These are phyloP conservation scores for Lasaia peninsularis DNA, from an alignment of 1,140 invertebrate genomes.

Conservation along the genomic window DNA sequence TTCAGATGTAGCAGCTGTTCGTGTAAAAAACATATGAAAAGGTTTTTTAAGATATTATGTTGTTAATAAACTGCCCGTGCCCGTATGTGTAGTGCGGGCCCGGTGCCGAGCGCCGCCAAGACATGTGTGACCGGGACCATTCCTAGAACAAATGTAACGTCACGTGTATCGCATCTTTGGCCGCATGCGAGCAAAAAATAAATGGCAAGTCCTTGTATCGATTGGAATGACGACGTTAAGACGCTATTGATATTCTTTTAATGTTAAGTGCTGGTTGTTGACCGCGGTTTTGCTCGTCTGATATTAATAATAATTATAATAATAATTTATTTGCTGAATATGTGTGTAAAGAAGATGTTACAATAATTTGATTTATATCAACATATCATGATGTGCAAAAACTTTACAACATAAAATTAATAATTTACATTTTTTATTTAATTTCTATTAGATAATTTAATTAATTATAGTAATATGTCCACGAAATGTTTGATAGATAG, in stretches of 20 bases:
- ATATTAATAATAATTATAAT: not conserved
- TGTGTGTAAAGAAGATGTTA: too few relatives aligned
- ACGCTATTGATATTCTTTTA: slow-evolving; percentile 2
- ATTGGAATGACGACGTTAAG: slow-evolving; percentile 19
- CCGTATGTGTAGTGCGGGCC: slow-evolving; percentile 35
- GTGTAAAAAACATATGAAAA: slow-evolving; percentile 25
- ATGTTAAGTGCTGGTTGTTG: too few relatives aligned
- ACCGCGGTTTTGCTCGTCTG: not conserved
- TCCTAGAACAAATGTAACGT: slow-evolving; percentile 54
- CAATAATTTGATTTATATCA: too few relatives aligned
- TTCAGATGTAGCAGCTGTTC: slow-evolving; percentile 11
- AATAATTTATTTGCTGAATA: too few relatives aligned
- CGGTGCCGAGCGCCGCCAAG: slow-evolving; percentile 31
- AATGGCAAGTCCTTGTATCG: slow-evolving; percentile 24
- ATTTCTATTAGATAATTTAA: too few relatives aligned
- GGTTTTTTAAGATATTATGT: slow-evolving; percentile 31
- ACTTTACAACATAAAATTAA: too few relatives aligned
- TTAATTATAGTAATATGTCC: too few relatives aligned
- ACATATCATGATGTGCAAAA: too few relatives aligned
- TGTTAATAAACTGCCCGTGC: slow-evolving; percentile 37
- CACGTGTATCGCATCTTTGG: slow-evolving; percentile 55
- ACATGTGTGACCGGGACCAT: slow-evolving; percentile 42
- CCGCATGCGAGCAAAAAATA: slow-evolving; percentile 43
- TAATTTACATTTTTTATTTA: too few relatives aligned
- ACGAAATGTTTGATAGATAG: too few relatives aligned